phyloP scores from a whole-genome alignment of 2,113 vertebrate species.

The Danionella cerebrum region DNA sequence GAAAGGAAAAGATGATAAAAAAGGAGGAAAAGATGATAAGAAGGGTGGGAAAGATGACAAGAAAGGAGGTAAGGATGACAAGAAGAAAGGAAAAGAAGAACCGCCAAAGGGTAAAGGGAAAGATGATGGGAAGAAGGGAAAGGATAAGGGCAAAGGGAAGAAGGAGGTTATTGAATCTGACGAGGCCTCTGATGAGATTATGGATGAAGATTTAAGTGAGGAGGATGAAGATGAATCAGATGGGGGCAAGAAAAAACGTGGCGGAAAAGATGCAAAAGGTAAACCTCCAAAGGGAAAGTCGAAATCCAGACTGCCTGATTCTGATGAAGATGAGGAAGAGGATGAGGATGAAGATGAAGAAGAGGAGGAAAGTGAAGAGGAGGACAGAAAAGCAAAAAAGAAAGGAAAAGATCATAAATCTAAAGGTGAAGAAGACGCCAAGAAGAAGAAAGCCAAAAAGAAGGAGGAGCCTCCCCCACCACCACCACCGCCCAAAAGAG shows the following conservation, averaged over 20 bases:
- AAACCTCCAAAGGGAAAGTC: conserved; percentile 58
- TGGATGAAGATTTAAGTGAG: conserved; percentile 63
- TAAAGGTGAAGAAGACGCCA: conserved; percentile 40
- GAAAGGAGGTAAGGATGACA: conserved; percentile 55
- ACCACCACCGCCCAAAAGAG: conserved; percentile 57
- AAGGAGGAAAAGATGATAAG: conserved; percentile 34
- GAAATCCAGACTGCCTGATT: conserved; percentile 52
- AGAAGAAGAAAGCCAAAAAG: conserved; percentile 67
- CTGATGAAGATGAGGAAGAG: conserved; percentile 53
- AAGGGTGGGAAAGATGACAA: conserved; percentile 51
- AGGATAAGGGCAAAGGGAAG: conserved; percentile 70
- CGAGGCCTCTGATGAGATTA: conserved; percentile 62
- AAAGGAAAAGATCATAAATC: conserved; percentile 60
- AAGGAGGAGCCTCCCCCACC: conserved; percentile 50
- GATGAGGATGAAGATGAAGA: conserved; percentile 49
- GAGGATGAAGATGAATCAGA: conserved; percentile 63
- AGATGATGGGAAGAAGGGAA: conserved; percentile 63
- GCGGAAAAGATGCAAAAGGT: conserved; percentile 51
- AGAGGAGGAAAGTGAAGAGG: conserved; percentile 50
- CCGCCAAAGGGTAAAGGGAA: conserved; percentile 57
- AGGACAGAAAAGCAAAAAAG: conserved; percentile 52
- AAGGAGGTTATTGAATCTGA: conserved; percentile 63
- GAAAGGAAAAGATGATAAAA: conserved; percentile 41
- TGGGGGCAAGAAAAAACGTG: conserved; percentile 55
- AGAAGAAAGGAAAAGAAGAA: conserved; percentile 61